Conservation (phyloP, 2,797 vertebrate genomes). For the Peromyscus eremicus region DNA sequence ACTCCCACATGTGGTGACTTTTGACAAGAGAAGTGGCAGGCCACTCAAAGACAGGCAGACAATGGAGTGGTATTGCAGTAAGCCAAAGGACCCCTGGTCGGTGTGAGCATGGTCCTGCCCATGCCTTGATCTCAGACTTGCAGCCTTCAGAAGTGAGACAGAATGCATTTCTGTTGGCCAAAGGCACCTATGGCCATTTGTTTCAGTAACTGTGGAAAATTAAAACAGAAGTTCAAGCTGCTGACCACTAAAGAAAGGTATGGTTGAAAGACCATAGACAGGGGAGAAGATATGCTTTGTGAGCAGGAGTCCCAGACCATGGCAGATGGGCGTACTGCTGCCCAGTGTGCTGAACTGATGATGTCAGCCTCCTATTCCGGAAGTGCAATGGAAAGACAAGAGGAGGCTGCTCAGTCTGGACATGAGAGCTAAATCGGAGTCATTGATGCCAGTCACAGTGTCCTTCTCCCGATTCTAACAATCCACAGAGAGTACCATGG, state of each 20-base stretch:
- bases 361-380: neutral
- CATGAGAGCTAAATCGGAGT: accelerated
- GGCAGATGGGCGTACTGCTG: accelerated
- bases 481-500: neutral
- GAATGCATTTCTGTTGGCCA: neutral
- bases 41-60: neutral
- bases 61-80: accelerated
- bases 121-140: too few species aligned
- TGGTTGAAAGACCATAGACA: neutral
- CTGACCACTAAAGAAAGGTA: neutral
- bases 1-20: neutral
- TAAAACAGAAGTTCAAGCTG: neutral
- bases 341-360: neutral
- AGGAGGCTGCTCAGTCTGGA: neutral
- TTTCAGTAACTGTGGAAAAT: neutral
- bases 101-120: accelerated
- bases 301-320: neutral
- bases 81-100: accelerated
- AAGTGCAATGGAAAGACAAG: neutral
- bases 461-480: neutral
- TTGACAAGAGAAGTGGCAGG: neutral
- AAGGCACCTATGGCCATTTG: neutral
- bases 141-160: neutral
- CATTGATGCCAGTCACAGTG: accelerated
- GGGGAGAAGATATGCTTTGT: neutral